Conservation (phyloP, 92 coral and sea anemone genomes). For the Actinernus sp. region DNA sequence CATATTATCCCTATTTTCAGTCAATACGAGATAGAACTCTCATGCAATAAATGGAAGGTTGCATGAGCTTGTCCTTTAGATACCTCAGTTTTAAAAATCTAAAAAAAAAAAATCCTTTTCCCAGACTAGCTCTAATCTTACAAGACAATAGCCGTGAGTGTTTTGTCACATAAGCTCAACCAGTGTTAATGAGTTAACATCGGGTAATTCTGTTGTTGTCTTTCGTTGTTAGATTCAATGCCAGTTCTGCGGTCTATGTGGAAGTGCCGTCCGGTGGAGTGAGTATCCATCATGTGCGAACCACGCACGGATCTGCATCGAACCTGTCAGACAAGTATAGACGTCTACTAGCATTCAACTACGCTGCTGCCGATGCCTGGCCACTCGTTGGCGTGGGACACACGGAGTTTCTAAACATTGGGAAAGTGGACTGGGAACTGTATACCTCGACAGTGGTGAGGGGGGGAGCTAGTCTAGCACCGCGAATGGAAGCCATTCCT, state of each 20-base stretch:
- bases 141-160: too few species aligned
- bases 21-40: too few species aligned
- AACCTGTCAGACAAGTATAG: conserved; percentile 10
- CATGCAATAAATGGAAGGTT: too few species aligned
- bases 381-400: conserved; percentile 30
- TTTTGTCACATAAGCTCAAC: too few species aligned
- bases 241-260: background rate
- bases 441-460: conserved; percentile 22
- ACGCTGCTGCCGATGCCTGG: conserved; percentile 38
- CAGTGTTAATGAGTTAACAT: too few species aligned
- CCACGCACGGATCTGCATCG: conserved; percentile 8
- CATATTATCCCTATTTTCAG: too few species aligned
- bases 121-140: too few species aligned
- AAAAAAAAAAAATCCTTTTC: too few species aligned
- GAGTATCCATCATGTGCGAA: background rate
- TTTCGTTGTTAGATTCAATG: background rate
- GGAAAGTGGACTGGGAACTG: conserved; percentile 44
- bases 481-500: conserved; percentile 32
- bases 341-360: conserved; percentile 10
- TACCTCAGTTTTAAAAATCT: too few species aligned
- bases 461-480: conserved; percentile 14
- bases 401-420: conserved; percentile 12
- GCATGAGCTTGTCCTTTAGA: too few species aligned
- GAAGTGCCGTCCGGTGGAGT: background rate
- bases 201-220: too few species aligned